Evolutionary conservation across 1,140 invertebrate genomes (phyloP), one percentile per base, ranked within the genome.

Genomic region (Meloidogyne hapla): DNA sequence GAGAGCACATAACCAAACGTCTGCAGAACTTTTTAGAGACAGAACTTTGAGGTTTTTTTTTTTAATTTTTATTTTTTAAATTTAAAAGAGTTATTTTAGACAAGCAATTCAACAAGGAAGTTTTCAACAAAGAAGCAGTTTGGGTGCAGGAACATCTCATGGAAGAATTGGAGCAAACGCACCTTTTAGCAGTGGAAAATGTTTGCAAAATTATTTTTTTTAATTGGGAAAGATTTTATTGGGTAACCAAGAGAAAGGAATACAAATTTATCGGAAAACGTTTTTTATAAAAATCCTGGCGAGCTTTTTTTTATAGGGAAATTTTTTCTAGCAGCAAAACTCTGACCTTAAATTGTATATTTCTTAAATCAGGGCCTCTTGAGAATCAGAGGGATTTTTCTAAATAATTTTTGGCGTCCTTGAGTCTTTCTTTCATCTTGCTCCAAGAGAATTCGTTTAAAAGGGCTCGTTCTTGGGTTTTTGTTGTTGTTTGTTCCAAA

Each of bases 1-100:
- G 83, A 77, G 81, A 4, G 85, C 81, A 40, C 84, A 87, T 72
- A 84, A 87, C n/a, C 87, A 86, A 68, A 86, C 85, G 78, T 83
- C 80, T 25, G 84, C 87, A 45, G 85, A 86, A 68, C 23, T 86
- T 12, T 83, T 80, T 45, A 77, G 85, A 2, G 85, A 86, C 70
- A 71, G 84, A 40, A 80, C 84, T 56, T 70, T 86, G 56, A 80
- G 86, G 85, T 85, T 40, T 38, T 26, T n/a, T n/a, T n/a, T 28
- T 23, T 21, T 25, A 28, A 62, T 62, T 45, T 18, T 15, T n/a
- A 45, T 23, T 3, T 4, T 23, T 15, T 48, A 23, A 10, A 40
- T 56, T 28, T 65, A 12, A 15, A n/a, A 69, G n/a, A 26, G 38
- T 18, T 15, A 23, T 63, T 64, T 23, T 33, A 84, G 82, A 62